A percentile compares a stretch with the other conserved stretches of the same genome.
These are phyloP conservation scores for Phalacrocorax carbo DNA, from an alignment of 2,113 vertebrate species.

Conservation along the genomic window DNA sequence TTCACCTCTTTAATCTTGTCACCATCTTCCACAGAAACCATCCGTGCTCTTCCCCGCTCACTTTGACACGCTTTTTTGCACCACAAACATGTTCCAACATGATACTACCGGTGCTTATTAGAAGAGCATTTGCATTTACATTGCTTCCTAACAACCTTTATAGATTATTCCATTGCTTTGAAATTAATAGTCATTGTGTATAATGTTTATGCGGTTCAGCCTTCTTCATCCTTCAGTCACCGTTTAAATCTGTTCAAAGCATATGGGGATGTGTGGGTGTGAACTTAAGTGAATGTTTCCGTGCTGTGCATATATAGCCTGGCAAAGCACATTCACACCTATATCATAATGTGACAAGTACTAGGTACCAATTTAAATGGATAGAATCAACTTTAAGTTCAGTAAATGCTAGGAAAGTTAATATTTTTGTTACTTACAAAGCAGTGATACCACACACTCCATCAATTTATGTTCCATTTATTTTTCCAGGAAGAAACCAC, in stretches of 20 bases:
- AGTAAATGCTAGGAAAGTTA: slow-evolving; percentile 2
- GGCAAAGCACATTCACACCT: slow-evolving; percentile 42
- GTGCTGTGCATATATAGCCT: slow-evolving; percentile 12
- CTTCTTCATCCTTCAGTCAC: slow-evolving; percentile 14
- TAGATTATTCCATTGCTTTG: slow-evolving; percentile 16
- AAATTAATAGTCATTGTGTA: slow-evolving; percentile 20
- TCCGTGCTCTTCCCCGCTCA: not conserved
- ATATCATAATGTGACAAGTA: slow-evolving; percentile 49
- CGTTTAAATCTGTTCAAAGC: slow-evolving; percentile 21
- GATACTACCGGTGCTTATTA: not conserved
- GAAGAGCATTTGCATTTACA: slow-evolving; percentile 34
- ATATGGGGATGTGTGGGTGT: slow-evolving; percentile 40
- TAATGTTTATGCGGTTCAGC: slow-evolving; percentile 8
- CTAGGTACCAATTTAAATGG: slow-evolving; percentile 12
- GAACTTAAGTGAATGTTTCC: not conserved
- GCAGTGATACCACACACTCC: not conserved
- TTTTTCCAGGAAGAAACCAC: not conserved
- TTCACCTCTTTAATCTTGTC: slow-evolving; percentile 47
- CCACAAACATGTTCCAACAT: not conserved
- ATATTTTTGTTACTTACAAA: not conserved
- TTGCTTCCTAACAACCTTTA: slow-evolving; percentile 18
- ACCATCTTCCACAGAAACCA: not conserved
- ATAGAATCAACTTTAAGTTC: slow-evolving; percentile 12
- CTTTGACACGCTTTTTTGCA: not conserved
- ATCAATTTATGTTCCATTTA: not conserved